Evolutionary conservation across 2,797 vertebrate genomes (phyloP).

Genomic region (Phrynocephalus guinanensis): DNA sequence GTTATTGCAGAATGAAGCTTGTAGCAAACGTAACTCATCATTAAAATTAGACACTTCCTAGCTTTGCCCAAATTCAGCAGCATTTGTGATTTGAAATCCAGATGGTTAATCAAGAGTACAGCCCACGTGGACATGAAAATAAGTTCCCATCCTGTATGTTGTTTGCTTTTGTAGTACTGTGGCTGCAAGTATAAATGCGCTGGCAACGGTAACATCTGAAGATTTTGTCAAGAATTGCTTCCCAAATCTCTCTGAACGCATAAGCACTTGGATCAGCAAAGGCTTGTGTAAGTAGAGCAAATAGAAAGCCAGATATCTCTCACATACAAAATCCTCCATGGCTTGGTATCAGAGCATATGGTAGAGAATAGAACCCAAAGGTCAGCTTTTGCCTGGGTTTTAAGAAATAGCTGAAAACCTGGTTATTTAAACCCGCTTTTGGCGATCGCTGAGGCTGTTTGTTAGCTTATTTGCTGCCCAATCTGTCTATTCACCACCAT

Average conservation of each 20-base stretch:
- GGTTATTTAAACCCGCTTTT: too few species aligned
- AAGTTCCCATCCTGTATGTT: not conserved
- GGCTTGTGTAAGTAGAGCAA: constrained; percentile 82
- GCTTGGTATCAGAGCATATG: too few species aligned
- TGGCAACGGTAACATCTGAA: constrained; percentile 88
- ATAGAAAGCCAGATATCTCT: not conserved
- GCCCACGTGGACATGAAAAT: not conserved
- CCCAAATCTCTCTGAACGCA: constrained; percentile 77
- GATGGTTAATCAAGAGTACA: not conserved
- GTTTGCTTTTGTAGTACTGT: constrained; percentile 79
- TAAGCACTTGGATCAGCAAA: constrained; percentile 87
- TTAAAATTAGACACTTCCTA: too few species aligned
- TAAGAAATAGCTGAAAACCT: too few species aligned
- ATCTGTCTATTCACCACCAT: too few species aligned
- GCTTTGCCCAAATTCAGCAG: too few species aligned
- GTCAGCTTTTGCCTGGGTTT: too few species aligned
- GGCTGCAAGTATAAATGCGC: constrained; percentile 87
- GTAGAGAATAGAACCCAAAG: too few species aligned
- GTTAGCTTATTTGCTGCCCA: too few species aligned
- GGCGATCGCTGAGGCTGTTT: too few species aligned
- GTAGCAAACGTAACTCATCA: too few species aligned
- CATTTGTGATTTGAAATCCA: not conserved
- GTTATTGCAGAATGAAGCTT: too few species aligned
- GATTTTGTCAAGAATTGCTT: constrained; percentile 84
- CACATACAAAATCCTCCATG: not conserved